phyloP scores from a whole-genome alignment of 2,888 invertebrate species.

The Coelopa pilipes region DNA sequence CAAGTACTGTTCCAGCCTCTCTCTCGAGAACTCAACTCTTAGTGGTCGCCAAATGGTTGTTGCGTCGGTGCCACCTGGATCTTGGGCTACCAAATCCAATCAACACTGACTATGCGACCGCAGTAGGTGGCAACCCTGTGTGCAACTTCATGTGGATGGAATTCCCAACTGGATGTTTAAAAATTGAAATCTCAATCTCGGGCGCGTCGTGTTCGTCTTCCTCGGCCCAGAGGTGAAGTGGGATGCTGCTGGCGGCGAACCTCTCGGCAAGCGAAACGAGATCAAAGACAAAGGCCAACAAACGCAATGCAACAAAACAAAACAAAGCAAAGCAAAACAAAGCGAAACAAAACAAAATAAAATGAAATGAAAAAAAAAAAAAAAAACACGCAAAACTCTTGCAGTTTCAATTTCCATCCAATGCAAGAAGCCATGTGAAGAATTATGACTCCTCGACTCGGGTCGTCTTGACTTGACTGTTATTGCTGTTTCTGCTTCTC shows the following conservation, averaged over 20 bases:
- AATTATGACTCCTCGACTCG: constrained; percentile 12
- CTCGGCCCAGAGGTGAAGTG: neutral
- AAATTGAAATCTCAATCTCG: neutral
- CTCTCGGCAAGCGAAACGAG: neutral
- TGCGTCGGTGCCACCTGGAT: no score
- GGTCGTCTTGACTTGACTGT: no score
- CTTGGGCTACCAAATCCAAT: no score
- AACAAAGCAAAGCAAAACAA: neutral
- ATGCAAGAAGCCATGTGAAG: constrained; percentile 13
- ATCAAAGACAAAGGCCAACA: neutral
- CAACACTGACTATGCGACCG: no score
- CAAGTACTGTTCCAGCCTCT: no score
- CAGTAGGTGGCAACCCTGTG: no score
- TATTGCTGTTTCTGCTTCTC: neutral
- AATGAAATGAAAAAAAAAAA: no score
- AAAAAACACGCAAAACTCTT: neutral
- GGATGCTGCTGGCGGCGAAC: neutral
- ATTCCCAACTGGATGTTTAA: neutral
- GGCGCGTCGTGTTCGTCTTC: neutral
- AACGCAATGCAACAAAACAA: no score
- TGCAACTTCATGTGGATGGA: no score
- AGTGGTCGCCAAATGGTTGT: no score
- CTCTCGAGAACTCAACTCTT: no score
- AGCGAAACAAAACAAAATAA: no score
- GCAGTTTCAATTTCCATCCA: constrained; percentile 16